Conservation (phyloP, 2,797 vertebrate genomes). For the Malacoraja senta region DNA sequence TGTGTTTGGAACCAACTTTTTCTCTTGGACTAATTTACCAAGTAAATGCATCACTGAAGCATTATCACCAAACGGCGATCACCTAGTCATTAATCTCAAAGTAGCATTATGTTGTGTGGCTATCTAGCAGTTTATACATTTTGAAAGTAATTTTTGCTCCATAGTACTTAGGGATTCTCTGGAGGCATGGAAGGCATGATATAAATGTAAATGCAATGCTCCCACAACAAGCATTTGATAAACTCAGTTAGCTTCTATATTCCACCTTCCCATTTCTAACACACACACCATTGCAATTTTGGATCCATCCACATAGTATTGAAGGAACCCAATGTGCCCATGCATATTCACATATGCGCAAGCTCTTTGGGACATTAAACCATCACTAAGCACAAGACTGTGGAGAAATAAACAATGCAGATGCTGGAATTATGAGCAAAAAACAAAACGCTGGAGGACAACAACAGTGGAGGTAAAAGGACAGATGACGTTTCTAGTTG, state of each 20-base stretch:
- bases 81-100: not conserved
- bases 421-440: no score
- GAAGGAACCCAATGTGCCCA: not conserved
- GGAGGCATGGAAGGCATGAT: not conserved
- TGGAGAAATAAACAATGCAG: no score
- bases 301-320: not conserved
- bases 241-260: not conserved
- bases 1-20: not conserved
- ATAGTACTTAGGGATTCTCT: not conserved
- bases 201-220: not conserved
- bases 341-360: not conserved
- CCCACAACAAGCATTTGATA: not conserved
- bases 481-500: no score
- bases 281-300: not conserved
- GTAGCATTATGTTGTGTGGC: not conserved
- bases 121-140: not conserved
- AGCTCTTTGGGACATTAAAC: not conserved
- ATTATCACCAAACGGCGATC: not conserved
- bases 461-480: no score
- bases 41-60: not conserved
- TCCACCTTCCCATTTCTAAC: not conserved
- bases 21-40: not conserved
- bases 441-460: no score
- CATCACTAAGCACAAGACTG: not conserved
- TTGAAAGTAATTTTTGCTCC: not conserved